phyloP scores from a whole-genome alignment of 2,113 vertebrate genomes.

The Mustelus asterias region DNA sequence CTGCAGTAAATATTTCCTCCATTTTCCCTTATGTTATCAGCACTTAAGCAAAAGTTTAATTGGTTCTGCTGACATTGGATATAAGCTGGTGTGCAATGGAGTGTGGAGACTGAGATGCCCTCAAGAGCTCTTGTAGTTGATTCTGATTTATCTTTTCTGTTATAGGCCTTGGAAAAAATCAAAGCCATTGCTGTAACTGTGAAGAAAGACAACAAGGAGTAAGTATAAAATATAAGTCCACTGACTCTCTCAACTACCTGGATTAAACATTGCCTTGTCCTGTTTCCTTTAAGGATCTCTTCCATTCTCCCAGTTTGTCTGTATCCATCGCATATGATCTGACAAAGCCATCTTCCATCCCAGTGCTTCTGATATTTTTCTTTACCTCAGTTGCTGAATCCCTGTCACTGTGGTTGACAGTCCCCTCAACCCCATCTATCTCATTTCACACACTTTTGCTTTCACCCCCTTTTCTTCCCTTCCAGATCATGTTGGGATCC shows the following conservation, averaged over 20 bases:
- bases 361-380: neutral
- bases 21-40: neutral
- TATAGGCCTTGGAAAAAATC: conserved; percentile 83
- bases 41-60: neutral
- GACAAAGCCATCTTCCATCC: neutral
- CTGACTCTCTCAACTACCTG: neutral
- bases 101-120: neutral
- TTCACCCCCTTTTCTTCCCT: neutral
- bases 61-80: neutral
- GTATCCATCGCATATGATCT: no score
- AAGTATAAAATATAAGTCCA: conserved; percentile 48
- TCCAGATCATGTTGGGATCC: neutral
- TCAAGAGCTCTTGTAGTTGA: neutral
- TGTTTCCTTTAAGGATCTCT: neutral
- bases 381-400: neutral
- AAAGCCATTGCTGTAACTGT: conserved; percentile 78
- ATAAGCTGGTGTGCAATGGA: neutral
- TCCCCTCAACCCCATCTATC: neutral
- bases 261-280: neutral
- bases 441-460: neutral
- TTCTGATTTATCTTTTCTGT: conserved; percentile 43
- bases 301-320: neutral
- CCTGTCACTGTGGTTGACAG: neutral
- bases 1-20: neutral
- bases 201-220: conserved; percentile 86